A percentile compares a stretch with the other conserved stretches of the same genome.
Conservation (phyloP, 1,140 invertebrate species). For the Solenopsis fugax region DNA sequence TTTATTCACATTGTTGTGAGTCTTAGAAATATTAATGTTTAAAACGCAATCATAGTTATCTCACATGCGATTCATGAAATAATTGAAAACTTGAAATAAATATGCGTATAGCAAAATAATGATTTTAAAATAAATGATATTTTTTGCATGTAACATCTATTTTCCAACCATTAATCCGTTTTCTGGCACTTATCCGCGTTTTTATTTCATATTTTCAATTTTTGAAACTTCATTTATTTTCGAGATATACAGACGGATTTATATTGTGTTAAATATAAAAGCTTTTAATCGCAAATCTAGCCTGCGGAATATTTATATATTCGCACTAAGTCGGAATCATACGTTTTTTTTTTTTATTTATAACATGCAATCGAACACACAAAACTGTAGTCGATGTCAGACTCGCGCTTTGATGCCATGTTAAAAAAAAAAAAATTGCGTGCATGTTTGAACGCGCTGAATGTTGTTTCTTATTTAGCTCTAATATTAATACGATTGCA, state of each 20-base stretch:
- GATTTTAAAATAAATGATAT: neutral
- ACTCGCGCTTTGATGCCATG: neutral
- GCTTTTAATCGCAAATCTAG: conserved; percentile 52
- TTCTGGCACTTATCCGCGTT: conserved; percentile 2
- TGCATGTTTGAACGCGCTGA: no score
- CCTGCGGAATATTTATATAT: conserved; percentile 55
- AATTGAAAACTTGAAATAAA: conserved; percentile 2
- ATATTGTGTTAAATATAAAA: conserved; percentile 57
- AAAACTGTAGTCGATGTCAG: neutral
- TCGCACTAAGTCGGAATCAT: neutral
- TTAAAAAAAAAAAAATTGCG: neutral
- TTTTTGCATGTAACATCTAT: neutral
- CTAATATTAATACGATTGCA: neutral
- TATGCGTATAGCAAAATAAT: neutral
- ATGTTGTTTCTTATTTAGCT: neutral
- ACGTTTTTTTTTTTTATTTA: neutral
- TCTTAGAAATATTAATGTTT: conserved; percentile 16
- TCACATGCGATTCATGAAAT: neutral
- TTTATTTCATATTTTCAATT: neutral
- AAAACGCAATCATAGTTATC: neutral
- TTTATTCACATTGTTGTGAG: neutral
- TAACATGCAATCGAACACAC: neutral
- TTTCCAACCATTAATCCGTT: neutral
- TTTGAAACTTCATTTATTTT: conserved; percentile 23
- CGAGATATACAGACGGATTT: conserved; percentile 15